Evolutionary conservation across 2,113 vertebrate genomes (phyloP).

Genomic region (Ochotona princeps): DNA sequence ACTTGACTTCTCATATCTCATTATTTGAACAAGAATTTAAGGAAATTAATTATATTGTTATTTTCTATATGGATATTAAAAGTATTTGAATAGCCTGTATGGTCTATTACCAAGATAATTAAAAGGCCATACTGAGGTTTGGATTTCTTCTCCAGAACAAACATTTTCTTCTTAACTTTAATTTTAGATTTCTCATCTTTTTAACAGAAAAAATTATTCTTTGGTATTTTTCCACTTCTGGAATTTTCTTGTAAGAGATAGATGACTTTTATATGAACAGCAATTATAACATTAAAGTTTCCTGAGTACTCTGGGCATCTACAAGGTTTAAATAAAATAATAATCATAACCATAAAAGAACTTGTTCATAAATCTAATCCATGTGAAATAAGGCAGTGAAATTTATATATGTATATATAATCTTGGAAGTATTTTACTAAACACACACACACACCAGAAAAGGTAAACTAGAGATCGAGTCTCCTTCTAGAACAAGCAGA

Average conservation of each 20-base stretch:
- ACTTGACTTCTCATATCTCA: background rate
- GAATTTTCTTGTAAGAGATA: background rate
- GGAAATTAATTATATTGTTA: background rate
- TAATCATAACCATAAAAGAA: background rate
- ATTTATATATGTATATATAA: background rate
- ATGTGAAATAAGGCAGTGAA: background rate
- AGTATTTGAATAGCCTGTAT: background rate
- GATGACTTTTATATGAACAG: background rate
- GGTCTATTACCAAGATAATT: background rate
- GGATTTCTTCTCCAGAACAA: background rate
- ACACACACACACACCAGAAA: background rate
- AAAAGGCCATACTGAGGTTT: background rate
- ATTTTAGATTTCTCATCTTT: background rate
- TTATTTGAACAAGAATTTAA: slow-evolving; percentile 20
- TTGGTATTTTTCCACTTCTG: background rate
- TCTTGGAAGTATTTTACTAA: background rate
- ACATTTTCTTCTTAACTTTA: background rate
- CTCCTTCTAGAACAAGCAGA: background rate
- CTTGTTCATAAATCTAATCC: slow-evolving; percentile 15
- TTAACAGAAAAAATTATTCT: background rate
- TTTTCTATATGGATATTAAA: background rate
- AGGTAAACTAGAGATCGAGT: background rate
- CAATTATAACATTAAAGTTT: background rate
- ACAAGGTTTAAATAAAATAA: slow-evolving; percentile 18
- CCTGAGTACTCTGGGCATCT: background rate